These are phyloP conservation scores for Eristalinus sepulchralis DNA, from an alignment of 2,888 invertebrate species.

Conservation along the genomic window DNA sequence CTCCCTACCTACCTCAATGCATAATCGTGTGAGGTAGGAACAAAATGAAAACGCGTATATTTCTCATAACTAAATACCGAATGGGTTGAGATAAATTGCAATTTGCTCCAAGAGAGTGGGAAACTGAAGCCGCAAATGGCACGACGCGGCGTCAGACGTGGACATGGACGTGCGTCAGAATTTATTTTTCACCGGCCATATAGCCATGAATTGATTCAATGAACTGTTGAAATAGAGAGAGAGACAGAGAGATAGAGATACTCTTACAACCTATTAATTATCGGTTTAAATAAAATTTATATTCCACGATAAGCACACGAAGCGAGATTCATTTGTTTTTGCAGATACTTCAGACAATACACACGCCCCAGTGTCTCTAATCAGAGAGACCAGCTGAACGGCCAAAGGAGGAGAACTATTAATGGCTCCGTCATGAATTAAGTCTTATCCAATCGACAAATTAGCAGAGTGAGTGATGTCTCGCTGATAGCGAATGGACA, in stretches of 20 bases:
- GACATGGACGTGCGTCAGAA: slow-evolving; percentile 20
- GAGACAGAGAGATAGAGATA: background rate
- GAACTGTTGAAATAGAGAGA: slow-evolving; percentile 45
- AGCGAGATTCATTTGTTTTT: background rate
- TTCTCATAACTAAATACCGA: slow-evolving; percentile 41
- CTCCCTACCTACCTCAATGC: slow-evolving; percentile 60
- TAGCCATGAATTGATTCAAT: slow-evolving; percentile 58
- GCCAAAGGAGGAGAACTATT: slow-evolving; percentile 39
- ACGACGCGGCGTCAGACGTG: background rate
- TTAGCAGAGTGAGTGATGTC: slow-evolving; percentile 63
- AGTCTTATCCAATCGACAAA: slow-evolving; percentile 52
- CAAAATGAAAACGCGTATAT: background rate
- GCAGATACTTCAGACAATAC: background rate
- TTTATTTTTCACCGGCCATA: slow-evolving; percentile 26
- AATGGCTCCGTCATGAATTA: slow-evolving; percentile 38
- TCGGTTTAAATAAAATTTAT: slow-evolving; percentile 37
- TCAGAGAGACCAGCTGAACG: slow-evolving; percentile 7
- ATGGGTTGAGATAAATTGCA: slow-evolving; percentile 50
- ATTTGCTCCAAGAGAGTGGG: slow-evolving; percentile 31
- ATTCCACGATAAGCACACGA: slow-evolving; percentile 2
- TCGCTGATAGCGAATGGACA: slow-evolving; percentile 44
- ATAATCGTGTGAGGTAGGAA: slow-evolving; percentile 52
- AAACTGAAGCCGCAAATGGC: slow-evolving; percentile 1
- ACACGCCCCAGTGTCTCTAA: background rate
- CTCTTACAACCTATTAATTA: slow-evolving; percentile 9